Evolutionary conservation across 2,113 vertebrate genomes (phyloP).

Genomic region (Chionis minor): DNA sequence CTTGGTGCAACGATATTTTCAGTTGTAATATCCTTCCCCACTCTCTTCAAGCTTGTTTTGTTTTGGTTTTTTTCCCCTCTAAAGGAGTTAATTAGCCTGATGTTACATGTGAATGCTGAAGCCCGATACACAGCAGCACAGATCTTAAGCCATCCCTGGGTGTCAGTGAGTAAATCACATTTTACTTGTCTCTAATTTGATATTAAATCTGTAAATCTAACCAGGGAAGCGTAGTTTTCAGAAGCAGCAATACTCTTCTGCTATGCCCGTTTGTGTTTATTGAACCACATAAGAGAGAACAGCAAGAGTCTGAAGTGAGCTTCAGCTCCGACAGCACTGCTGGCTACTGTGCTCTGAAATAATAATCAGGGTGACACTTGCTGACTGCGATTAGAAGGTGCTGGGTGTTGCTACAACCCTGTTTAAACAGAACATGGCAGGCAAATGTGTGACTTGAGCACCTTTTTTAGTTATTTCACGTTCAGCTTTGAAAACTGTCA

Average conservation of each 20-base stretch:
- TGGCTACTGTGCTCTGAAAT: not conserved
- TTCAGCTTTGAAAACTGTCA: not conserved
- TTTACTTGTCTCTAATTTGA: not conserved
- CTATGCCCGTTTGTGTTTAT: not conserved
- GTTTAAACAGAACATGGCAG: not conserved
- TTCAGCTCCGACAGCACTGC: not conserved
- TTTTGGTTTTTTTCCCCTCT: not conserved
- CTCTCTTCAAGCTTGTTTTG: not conserved
- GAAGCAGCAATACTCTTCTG: not conserved
- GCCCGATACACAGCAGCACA: constrained; percentile 90
- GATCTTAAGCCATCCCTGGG: constrained; percentile 92
- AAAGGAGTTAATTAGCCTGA: constrained; percentile 92
- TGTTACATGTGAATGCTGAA: constrained; percentile 91
- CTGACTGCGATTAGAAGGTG: not conserved
- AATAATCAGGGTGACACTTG: not conserved
- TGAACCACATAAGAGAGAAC: not conserved
- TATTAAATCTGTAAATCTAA: not conserved
- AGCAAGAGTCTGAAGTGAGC: not conserved
- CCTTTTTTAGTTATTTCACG: not conserved
- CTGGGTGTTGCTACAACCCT: not conserved
- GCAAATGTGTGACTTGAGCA: not conserved
- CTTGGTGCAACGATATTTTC: not conserved
- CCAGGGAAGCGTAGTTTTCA: not conserved
- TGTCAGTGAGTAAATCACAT: constrained; percentile 83
- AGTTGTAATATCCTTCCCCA: not conserved